Evolutionary conservation across 64 coral and sea anemone genomes (phyloP).

Genomic region (Actinia equina): DNA sequence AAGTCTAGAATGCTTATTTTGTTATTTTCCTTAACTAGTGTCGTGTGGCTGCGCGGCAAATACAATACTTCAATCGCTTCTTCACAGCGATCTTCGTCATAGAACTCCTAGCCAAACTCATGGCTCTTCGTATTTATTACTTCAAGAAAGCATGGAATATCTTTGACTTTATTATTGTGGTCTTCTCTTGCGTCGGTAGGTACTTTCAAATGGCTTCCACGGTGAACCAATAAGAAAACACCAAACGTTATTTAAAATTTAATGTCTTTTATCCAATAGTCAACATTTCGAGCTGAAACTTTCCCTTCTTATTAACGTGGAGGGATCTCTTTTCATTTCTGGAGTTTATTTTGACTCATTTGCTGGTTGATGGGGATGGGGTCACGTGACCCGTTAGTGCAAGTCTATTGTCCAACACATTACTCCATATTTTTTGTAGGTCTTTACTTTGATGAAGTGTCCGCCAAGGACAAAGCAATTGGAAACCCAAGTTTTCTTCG

Average conservation of each 20-base stretch:
- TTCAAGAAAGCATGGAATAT: conserved; percentile 83
- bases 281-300: too few relatives aligned
- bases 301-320: too few relatives aligned
- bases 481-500: conserved; percentile 77
- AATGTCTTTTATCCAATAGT: too few relatives aligned
- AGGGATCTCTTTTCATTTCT: too few relatives aligned
- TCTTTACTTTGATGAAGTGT: conserved; percentile 41
- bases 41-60: conserved; percentile 45
- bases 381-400: too few relatives aligned
- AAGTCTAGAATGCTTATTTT: too few relatives aligned
- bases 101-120: conserved; percentile 66
- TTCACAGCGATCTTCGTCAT: conserved; percentile 76
- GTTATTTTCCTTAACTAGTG: conserved; percentile 61
- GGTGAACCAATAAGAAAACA: too few relatives aligned
- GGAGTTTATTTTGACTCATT: too few relatives aligned
- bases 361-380: too few relatives aligned
- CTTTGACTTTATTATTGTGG: conserved; percentile 85
- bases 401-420: not conserved
- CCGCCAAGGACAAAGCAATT: not conserved
- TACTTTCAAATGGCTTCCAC: not conserved
- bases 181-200: conserved; percentile 77
- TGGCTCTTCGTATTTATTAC: conserved; percentile 68
- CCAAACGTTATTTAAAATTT: too few relatives aligned
- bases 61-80: conserved; percentile 74
- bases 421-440: conserved; percentile 15